phyloP scores from a whole-genome alignment of 2,888 invertebrate genomes.

The Desoria tigrina region DNA sequence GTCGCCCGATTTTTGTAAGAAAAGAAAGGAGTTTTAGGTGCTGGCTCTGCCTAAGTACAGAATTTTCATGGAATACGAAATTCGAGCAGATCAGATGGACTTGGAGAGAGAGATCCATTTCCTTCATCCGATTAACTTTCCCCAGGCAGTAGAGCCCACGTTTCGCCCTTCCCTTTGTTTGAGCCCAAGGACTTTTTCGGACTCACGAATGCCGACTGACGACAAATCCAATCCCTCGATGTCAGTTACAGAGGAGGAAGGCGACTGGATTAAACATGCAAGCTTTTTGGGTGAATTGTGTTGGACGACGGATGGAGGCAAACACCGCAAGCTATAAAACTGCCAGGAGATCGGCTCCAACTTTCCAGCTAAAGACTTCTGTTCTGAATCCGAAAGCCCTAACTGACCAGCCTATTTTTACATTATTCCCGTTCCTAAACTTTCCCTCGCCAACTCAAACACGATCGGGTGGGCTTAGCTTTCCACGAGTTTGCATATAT shows the following conservation, averaged over 20 bases:
- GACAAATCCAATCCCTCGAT: constrained; percentile 20
- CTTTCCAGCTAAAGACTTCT: no score
- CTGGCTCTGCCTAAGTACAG: no score
- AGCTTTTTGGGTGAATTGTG: neutral
- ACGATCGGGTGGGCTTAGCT: no score
- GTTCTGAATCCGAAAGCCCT: no score
- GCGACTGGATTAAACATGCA: constrained; percentile 6
- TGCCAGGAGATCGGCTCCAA: no score
- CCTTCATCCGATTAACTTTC: constrained; percentile 50
- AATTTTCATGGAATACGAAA: no score
- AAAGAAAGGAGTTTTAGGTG: no score
- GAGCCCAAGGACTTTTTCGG: constrained; percentile 14
- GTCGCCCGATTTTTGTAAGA: no score
- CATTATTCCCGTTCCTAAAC: no score
- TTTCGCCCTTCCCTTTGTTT: constrained; percentile 25
- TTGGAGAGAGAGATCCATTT: constrained; percentile 30
- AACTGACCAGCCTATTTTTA: no score
- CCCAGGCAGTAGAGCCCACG: constrained; percentile 24
- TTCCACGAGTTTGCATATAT: no score
- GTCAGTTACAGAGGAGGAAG: constrained; percentile 17
- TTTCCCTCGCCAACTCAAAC: no score
- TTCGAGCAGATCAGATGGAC: constrained; percentile 15
- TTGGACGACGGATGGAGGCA: neutral
- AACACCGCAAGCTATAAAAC: neutral
- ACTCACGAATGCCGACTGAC: constrained; percentile 4